Conservation (phyloP, 2,888 invertebrate species). For the Pollenia amentaria region DNA sequence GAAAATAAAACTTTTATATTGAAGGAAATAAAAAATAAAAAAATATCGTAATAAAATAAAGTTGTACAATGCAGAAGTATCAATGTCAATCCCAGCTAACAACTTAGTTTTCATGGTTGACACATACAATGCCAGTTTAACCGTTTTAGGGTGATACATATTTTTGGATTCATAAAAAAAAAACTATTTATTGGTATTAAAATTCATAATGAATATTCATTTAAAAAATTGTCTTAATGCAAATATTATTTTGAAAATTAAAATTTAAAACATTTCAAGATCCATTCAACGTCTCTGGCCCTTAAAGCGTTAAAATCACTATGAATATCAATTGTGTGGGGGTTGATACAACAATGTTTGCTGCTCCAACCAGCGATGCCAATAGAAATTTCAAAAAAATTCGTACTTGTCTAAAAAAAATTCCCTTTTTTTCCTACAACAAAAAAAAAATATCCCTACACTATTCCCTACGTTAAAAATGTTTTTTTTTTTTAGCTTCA, state of each 20-base stretch:
- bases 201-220: neutral
- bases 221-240: neutral
- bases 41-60: slow-evolving; percentile 32
- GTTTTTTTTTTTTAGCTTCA: too few species aligned
- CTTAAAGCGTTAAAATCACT: neutral
- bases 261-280: too few species aligned
- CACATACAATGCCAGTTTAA: slow-evolving; percentile 14
- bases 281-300: neutral
- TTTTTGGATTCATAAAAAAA: neutral
- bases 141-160: slow-evolving; percentile 6
- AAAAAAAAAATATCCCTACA: too few species aligned
- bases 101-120: slow-evolving; percentile 26
- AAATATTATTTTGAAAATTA: neutral
- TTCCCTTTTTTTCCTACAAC: too few species aligned
- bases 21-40: neutral
- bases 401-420: too few species aligned
- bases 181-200: too few species aligned
- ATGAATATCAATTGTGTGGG: neutral
- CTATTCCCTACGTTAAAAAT: too few species aligned
- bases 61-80: slow-evolving; percentile 27
- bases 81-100: slow-evolving; percentile 38
- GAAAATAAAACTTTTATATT: slow-evolving; percentile 8
- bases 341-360: neutral
- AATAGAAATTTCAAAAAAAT: too few species aligned
- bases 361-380: too few species aligned